These are phyloP conservation scores for Heteractis magnifica DNA, from an alignment of 92 coral and sea anemone genomes.

Conservation along the genomic window DNA sequence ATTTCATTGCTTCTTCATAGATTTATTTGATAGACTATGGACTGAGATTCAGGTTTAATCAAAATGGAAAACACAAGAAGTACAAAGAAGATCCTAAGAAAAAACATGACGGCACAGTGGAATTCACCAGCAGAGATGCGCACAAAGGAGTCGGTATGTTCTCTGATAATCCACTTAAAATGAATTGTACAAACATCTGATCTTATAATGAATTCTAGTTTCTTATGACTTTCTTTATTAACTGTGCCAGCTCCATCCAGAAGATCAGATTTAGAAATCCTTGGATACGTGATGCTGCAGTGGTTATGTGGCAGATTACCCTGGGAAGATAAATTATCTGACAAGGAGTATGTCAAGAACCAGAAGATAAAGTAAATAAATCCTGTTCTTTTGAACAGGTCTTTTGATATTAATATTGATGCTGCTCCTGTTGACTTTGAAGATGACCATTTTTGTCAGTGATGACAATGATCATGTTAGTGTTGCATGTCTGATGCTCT, in stretches of 20 bases:
- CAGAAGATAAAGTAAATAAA: slow-evolving; percentile 71
- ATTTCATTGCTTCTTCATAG: slow-evolving; percentile 31
- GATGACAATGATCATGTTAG: too few species aligned
- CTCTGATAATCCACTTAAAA: not conserved
- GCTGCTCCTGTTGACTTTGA: not conserved
- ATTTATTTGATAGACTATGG: slow-evolving; percentile 91
- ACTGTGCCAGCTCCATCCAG: slow-evolving; percentile 72
- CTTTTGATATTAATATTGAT: not conserved
- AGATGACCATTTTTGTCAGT: too few species aligned
- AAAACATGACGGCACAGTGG: slow-evolving; percentile 92
- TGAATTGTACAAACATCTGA: too few species aligned
- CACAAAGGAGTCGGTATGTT: slow-evolving; percentile 90
- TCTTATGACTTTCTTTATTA: not conserved
- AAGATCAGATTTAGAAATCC: slow-evolving; percentile 86
- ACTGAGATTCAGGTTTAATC: slow-evolving; percentile 83
- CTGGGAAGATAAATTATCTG: slow-evolving; percentile 89
- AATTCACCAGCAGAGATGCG: slow-evolving; percentile 94
- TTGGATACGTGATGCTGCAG: slow-evolving; percentile 94
- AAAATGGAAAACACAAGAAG: slow-evolving; percentile 83
- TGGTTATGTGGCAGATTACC: slow-evolving; percentile 92
- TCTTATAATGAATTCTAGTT: too few species aligned
- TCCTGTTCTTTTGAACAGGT: not conserved
- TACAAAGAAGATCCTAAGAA: slow-evolving; percentile 95
- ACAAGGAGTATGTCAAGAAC: slow-evolving; percentile 88
- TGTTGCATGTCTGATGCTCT: too few species aligned